Conservation (phyloP, 2,888 invertebrate genomes). For the Eugnorisma glareosa region DNA sequence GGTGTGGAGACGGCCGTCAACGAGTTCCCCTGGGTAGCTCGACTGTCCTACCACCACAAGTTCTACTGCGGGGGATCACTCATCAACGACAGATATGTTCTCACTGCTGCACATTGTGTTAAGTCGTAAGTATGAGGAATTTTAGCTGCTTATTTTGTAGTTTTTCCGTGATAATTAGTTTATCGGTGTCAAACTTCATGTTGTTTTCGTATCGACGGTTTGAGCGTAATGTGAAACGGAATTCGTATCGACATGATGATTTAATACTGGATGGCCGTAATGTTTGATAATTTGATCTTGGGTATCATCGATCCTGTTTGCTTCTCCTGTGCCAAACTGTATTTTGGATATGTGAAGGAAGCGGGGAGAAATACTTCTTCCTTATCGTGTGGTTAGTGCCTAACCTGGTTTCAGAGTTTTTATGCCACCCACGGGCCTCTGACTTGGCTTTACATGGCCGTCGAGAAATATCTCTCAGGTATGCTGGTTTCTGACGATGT, state of each 20-base stretch:
- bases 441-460: too few relatives aligned
- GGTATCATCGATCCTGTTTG: neutral
- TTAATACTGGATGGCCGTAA: neutral
- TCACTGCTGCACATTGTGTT: conserved; percentile 97
- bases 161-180: neutral
- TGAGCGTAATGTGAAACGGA: neutral
- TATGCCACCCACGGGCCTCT: too few relatives aligned
- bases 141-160: neutral
- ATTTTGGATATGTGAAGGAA: neutral
- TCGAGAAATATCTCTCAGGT: too few relatives aligned
- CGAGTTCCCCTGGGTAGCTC: conserved; percentile 97
- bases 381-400: too few relatives aligned
- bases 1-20: conserved; percentile 94
- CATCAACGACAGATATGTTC: conserved; percentile 96
- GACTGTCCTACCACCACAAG: conserved; percentile 95
- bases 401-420: too few relatives aligned
- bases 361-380: neutral
- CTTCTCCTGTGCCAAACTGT: neutral
- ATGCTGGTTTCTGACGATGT: too few relatives aligned
- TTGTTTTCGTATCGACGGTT: neutral
- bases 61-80: conserved; percentile 97
- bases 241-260: neutral
- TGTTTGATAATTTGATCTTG: neutral
- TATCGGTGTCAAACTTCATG: neutral
- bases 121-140: conserved; percentile 91